Evolutionary conservation across 2,888 invertebrate genomes (phyloP), one percentile per base, ranked within the genome.

Genomic region (Andrena minutula): DNA sequence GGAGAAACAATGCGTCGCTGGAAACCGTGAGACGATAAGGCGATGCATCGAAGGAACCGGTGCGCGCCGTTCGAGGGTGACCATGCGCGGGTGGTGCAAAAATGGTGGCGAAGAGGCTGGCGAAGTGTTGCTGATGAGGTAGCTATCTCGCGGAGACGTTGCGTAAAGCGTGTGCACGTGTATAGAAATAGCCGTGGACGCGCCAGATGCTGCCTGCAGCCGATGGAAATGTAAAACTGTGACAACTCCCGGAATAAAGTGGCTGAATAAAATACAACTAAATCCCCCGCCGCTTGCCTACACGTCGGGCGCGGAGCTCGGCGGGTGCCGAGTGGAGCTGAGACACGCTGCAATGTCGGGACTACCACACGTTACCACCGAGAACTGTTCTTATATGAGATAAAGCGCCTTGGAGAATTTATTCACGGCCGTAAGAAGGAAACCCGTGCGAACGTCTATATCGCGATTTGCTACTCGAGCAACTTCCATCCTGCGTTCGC

Each of bases 181-280:
- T 86, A 86, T 88, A 89, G 89, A 88, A 89, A 90, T 88, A 90
- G 90, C 88, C 89, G 88, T 82, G 89, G 88, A 90, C 86, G 86
- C 89, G 89, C 90, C 92, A 92, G 91, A 90, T 91, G 90, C 88
- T 86, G 86, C 88, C 85, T 86, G 80, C 90, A 90, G 83, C 90
- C 91, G 91, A 92, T 91, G 91, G 90, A 91, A 91, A 92, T 92
- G 91, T 92, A 92, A 93, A 92, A 91, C 91, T 92, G 92, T 91
- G 92, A 92, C 91, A 92, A 93, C 92, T 92, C 91, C 91, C 74
- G 89, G 92, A 92, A 92, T 92, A 92, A 92, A 93, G 93, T 92
- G 90, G 92, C 91, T 92, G 93, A 92, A 93, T 92, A 92, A 92
- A 93, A 92, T 92, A 92, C 93, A 92, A 92, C 89, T 91, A 92